phyloP scores from a whole-genome alignment of 2,797 vertebrate genomes.

The Sebastes hubbsi region DNA sequence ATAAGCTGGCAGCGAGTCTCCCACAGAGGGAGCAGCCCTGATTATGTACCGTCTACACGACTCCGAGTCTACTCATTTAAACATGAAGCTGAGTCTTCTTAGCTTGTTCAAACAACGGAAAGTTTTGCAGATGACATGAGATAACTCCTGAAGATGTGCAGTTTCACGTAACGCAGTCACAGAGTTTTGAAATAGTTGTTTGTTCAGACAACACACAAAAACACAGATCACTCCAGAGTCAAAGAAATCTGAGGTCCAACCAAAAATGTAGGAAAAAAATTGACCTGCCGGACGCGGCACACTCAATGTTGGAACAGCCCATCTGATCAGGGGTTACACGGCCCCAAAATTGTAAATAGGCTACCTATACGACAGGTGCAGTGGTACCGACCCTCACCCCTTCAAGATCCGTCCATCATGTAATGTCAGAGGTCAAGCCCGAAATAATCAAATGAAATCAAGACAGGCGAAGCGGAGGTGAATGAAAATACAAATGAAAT shows the following conservation, averaged over 20 bases:
- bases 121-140: not conserved
- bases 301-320: too few species aligned
- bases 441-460: too few species aligned
- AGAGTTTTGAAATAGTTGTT: not conserved
- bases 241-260: too few species aligned
- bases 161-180: not conserved
- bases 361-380: not conserved
- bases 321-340: not conserved
- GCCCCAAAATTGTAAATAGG: too few species aligned
- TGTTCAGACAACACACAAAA: not conserved
- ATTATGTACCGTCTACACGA: constrained; percentile 30
- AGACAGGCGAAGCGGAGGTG: too few species aligned
- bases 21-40: constrained; percentile 1
- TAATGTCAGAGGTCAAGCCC: too few species aligned
- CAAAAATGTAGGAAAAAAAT: too few species aligned
- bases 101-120: constrained; percentile 26
- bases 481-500: too few species aligned
- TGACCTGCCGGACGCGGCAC: too few species aligned
- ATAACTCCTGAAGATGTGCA: not conserved
- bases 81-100: constrained; percentile 42
- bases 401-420: too few species aligned
- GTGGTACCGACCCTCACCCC: too few species aligned
- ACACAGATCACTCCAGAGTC: not conserved
- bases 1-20: constrained; percentile 42
- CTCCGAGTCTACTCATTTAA: constrained; percentile 7